Evolutionary conservation across 1,140 invertebrate genomes (phyloP), one percentile per base, ranked within the genome.

Genomic region (Probaryconus sp.): DNA sequence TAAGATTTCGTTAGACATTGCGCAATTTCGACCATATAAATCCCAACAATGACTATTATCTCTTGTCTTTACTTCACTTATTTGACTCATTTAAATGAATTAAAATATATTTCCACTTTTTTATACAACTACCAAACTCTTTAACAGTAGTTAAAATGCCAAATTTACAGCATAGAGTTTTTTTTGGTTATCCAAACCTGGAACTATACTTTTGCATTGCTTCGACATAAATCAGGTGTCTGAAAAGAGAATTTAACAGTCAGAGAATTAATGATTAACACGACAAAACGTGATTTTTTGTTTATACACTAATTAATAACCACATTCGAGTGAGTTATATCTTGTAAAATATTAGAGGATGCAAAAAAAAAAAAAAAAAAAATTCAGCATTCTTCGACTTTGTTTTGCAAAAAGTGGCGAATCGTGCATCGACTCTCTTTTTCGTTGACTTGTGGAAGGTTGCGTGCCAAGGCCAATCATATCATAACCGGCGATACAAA

Each of bases 401-500:
- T n/a, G 26, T 17, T 53, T 17, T 21, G 33, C 5, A 45, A 58
- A 58, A 58, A 47, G 11, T 28, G 48, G 33, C 9, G 28, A 43
- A 43, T 43, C 24, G 38, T 30, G 38, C 16, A 33, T 56, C 53
- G 53, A 42, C 35, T 55, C 50, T 48, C 63, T 68, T 60, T 68
- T 68, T 60, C 64, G 45, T 35, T 37, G 30, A 20, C 38, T 53
- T 61, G 40, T 56, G 28, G 50, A 70, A 65, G 61, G 61, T 65
- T 65, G 69, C 31, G 26, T 65, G 69, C 48, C 53, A 73, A 73
- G 53, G 69, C 38, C 55, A 35, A 61, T 61, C 13, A 30, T 35
- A 37, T 60, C 30, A 50, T 65, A 47, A 60, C 45, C 47, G 16
- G 38, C 43, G 26, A 42, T 38, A 43, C 26, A 28, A 51, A 58